A percentile compares a stretch with the other conserved stretches of the same genome.
Evolutionary conservation across 2,888 invertebrate genomes (phyloP).

Genomic region (Icerya purchasi): DNA sequence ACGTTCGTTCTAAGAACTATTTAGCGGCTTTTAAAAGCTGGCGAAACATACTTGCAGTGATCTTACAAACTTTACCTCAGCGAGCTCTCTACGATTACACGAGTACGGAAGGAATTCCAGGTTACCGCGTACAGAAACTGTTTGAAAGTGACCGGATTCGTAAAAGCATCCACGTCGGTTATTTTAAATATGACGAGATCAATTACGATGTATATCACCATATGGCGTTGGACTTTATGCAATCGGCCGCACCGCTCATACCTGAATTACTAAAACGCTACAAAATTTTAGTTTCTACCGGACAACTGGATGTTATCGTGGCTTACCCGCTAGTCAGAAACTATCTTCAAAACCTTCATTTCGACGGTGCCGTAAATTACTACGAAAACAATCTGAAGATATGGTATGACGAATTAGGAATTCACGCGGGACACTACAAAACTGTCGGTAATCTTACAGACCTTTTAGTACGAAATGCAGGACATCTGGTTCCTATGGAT

Average conservation of each 20-base stretch:
- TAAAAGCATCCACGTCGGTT: conserved; percentile 60
- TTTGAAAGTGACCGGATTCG: conserved; percentile 13
- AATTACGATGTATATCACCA: conserved; percentile 38
- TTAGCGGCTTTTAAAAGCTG: neutral
- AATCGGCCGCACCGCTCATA: conserved; percentile 50
- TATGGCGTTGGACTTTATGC: conserved; percentile 53
- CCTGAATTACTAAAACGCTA: conserved; percentile 40
- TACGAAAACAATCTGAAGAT: conserved; percentile 35
- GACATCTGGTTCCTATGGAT: conserved; percentile 59
- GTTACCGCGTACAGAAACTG: conserved; percentile 37
- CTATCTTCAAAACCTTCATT: conserved; percentile 30
- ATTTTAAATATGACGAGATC: conserved; percentile 42
- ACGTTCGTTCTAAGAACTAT: conserved; percentile 23
- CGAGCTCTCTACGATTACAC: conserved; percentile 48
- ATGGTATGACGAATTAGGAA: conserved; percentile 39
- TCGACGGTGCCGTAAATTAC: conserved; percentile 40
- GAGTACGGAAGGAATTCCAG: conserved; percentile 32
- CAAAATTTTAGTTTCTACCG: conserved; percentile 59
- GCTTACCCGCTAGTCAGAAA: conserved; percentile 51
- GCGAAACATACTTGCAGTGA: too few species aligned
- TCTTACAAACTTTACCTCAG: too few species aligned
- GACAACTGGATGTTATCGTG: conserved; percentile 79
- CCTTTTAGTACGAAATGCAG: conserved; percentile 50
- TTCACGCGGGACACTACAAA: conserved; percentile 53
- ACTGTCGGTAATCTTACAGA: conserved; percentile 47